phyloP scores from a whole-genome alignment of 1,140 invertebrate genomes.

The Oncopeltus fasciatus region DNA sequence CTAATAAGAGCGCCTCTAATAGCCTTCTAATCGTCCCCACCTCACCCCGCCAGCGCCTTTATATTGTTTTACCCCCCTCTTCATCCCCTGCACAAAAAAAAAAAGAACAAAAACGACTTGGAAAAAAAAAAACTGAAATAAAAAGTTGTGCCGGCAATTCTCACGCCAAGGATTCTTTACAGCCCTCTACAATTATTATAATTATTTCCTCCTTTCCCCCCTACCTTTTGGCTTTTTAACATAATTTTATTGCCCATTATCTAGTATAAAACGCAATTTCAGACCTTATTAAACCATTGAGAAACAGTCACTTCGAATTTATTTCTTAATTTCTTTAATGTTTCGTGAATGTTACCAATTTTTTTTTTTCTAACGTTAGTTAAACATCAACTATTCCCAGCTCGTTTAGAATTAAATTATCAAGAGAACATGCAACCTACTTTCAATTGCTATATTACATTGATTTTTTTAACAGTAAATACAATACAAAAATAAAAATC shows the following conservation, averaged over 20 bases:
- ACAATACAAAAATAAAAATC: no score
- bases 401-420: no score
- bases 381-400: no score
- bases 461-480: no score
- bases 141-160: background rate
- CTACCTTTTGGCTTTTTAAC: background rate
- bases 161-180: constrained; percentile 9
- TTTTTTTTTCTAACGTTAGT: no score
- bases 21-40: constrained; percentile 4
- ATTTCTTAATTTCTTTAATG: background rate
- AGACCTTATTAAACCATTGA: background rate
- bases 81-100: background rate
- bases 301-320: background rate
- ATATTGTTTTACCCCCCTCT: background rate
- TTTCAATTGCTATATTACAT: no score
- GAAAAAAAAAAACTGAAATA: background rate
- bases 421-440: no score
- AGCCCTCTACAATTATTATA: constrained; percentile 4
- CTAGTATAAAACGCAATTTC: background rate
- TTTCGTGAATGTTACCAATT: no score
- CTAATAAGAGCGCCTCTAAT: constrained; percentile 5
- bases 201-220: background rate
- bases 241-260: constrained; percentile 6
- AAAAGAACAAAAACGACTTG: no score
- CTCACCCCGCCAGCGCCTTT: background rate